A percentile compares a stretch with the other conserved stretches of the same genome.
These are phyloP conservation scores for Telmatochromis bifrenatus DNA, from an alignment of 2,113 vertebrate genomes.

Conservation along the genomic window DNA sequence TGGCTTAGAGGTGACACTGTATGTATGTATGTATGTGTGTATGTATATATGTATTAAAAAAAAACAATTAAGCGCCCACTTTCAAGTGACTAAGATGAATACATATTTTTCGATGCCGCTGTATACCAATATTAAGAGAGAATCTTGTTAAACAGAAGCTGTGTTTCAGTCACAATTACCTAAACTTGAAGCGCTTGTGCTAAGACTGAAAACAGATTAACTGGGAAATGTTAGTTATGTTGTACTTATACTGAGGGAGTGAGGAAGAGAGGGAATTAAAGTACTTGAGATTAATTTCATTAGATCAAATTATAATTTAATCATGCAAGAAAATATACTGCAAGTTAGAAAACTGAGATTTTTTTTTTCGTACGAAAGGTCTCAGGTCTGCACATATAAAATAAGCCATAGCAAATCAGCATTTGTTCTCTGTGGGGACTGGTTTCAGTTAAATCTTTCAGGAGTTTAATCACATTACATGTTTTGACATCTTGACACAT, in stretches of 20 bases:
- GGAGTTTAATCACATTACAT: neutral
- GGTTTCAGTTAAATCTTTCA: neutral
- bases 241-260: neutral
- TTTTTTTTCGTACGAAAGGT: neutral
- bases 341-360: neutral
- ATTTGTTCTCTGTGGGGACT: neutral
- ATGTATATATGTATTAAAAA: rapidly evolving
- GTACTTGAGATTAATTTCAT: neutral
- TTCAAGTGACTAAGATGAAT: neutral
- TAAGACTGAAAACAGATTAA: neutral
- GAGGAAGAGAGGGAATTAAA: neutral
- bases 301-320: neutral
- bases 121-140: neutral
- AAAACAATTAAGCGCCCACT: neutral
- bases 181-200: neutral
- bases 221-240: neutral
- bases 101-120: neutral
- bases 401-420: neutral
- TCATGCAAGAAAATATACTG: neutral
- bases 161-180: neutral
- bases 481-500: neutral
- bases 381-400: neutral
- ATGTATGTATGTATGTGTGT: rapidly evolving
- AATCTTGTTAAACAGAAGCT: neutral
- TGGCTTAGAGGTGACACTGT: neutral